phyloP scores from a whole-genome alignment of 1,140 invertebrate species.

The Marisa cornuarietis region DNA sequence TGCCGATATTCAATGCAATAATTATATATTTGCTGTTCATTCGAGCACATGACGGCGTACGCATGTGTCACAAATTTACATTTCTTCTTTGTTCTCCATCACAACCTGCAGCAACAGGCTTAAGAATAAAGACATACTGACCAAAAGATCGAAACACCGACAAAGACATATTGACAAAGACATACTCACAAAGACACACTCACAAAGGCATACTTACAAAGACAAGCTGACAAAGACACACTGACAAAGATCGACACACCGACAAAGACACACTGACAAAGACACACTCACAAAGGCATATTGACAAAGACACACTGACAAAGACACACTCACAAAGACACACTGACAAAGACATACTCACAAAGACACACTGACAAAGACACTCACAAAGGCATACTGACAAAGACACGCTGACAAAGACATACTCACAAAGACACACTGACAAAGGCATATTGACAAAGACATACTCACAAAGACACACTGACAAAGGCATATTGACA shows the following conservation, averaged over 20 bases:
- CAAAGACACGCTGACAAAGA: neutral
- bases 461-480: neutral
- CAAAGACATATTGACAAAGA: too few species aligned
- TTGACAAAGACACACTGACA: neutral
- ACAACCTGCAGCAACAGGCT: too few species aligned
- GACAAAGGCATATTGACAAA: neutral
- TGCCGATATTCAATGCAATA: too few species aligned
- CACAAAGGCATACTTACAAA: neutral
- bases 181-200: slow-evolving; percentile 6
- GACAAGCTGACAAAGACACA: neutral
- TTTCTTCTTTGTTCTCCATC: too few species aligned
- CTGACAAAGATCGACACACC: neutral
- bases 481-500: neutral
- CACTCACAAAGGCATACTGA: neutral
- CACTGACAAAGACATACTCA: neutral
- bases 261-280: neutral
- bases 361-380: slow-evolving; percentile 7
- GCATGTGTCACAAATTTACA: too few species aligned
- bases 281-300: slow-evolving; percentile 2
- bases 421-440: too few species aligned
- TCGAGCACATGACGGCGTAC: too few species aligned
- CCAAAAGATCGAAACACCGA: neutral
- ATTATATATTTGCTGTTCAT: too few species aligned
- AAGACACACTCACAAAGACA: slow-evolving; percentile 11
- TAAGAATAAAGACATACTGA: neutral